phyloP scores from a whole-genome alignment of 1,140 invertebrate genomes.

The Procambarus clarkii region DNA sequence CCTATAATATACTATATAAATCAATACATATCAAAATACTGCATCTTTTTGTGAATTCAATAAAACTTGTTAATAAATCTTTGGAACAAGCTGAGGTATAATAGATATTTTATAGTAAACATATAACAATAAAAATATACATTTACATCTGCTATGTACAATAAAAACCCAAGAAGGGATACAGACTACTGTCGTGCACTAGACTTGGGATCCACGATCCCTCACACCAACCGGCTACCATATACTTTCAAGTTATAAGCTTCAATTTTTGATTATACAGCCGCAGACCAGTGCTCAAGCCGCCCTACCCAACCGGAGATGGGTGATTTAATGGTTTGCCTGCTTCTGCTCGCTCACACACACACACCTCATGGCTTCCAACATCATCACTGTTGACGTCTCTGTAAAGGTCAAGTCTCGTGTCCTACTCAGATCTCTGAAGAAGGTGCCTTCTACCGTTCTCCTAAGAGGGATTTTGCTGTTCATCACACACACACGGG shows the following conservation, averaged over 20 bases:
- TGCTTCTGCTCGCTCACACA: too few species aligned
- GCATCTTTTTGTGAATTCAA: slow-evolving; percentile 50
- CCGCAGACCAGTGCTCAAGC: background rate
- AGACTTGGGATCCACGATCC: background rate
- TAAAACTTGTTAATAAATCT: slow-evolving; percentile 43
- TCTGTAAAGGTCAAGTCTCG: too few species aligned
- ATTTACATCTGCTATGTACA: slow-evolving; percentile 41
- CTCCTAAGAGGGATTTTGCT: too few species aligned
- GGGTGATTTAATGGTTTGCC: background rate
- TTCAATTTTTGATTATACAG: background rate
- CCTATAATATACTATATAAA: slow-evolving; percentile 16
- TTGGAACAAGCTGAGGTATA: slow-evolving; percentile 52
- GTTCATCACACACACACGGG: too few species aligned
- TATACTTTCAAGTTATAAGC: background rate
- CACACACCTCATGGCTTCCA: too few species aligned
- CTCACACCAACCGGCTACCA: background rate
- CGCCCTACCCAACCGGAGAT: background rate
- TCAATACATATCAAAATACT: slow-evolving; percentile 46
- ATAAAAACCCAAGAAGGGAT: slow-evolving; percentile 23
- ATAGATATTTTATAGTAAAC: slow-evolving; percentile 46
- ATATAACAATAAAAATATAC: slow-evolving; percentile 56
- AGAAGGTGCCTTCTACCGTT: too few species aligned
- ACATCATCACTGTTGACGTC: too few species aligned
- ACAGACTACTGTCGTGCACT: slow-evolving; percentile 25
- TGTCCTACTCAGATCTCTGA: too few species aligned